phyloP scores from a whole-genome alignment of 2,113 vertebrate genomes.

The Xiphias gladius region DNA sequence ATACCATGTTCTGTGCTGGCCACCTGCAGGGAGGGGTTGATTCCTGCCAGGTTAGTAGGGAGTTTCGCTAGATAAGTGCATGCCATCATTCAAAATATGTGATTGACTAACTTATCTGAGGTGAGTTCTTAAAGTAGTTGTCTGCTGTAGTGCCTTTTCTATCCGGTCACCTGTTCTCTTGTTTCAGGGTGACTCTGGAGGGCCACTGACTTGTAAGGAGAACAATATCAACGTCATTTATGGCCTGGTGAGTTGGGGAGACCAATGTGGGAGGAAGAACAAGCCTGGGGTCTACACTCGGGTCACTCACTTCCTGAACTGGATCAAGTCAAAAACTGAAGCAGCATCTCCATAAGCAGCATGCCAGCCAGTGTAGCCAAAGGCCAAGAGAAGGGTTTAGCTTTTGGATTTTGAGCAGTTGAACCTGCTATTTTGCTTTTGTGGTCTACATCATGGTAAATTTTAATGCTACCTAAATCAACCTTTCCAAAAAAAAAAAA shows the following conservation, averaged over 20 bases:
- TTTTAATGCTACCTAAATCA: background rate
- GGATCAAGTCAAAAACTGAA: constrained; percentile 87
- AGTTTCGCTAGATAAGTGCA: background rate
- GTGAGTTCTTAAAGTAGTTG: background rate
- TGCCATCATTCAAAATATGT: background rate
- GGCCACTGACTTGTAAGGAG: constrained; percentile 89
- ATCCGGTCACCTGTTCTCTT: constrained; percentile 12
- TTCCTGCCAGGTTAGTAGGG: constrained; percentile 90
- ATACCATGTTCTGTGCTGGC: constrained; percentile 94
- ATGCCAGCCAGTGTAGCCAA: background rate
- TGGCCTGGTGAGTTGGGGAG: constrained; percentile 97
- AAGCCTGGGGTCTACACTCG: constrained; percentile 93
- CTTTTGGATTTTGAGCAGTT: background rate
- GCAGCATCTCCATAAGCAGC: constrained; percentile 13
- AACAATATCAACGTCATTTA: constrained; percentile 82
- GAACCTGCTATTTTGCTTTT: background rate
- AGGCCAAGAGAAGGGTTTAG: background rate
- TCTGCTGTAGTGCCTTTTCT: background rate
- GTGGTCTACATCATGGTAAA: background rate
- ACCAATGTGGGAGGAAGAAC: constrained; percentile 87
- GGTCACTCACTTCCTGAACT: constrained; percentile 85
- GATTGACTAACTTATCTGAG: background rate
- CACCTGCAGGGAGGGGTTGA: constrained; percentile 87
- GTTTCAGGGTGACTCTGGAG: constrained; percentile 94
- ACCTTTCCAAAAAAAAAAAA: background rate